A percentile compares a stretch with the other conserved stretches of the same genome.
phyloP scores from a whole-genome alignment of 2,888 invertebrate species.

The Parnassius mnemosyne region DNA sequence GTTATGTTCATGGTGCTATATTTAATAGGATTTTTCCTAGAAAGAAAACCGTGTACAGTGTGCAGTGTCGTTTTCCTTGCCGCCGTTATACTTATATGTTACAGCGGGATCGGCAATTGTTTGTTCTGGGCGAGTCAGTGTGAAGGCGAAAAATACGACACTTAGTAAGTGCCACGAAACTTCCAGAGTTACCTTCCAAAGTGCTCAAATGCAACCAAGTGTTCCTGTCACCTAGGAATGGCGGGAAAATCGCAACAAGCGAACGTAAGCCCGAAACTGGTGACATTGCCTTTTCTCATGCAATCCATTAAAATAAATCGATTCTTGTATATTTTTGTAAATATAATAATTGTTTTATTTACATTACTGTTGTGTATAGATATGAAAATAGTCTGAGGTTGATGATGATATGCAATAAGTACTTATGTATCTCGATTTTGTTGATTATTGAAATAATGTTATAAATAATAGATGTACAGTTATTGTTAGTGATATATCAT shows the following conservation, averaged over 20 bases:
- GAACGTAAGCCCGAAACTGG: conserved; percentile 29
- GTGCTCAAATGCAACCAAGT: conserved; percentile 63
- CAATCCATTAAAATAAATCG: conserved; percentile 24
- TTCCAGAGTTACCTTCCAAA: conserved; percentile 48
- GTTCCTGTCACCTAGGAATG: conserved; percentile 41
- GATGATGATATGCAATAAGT: conserved; percentile 51
- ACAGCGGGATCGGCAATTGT: conserved; percentile 97
- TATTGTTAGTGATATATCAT: conserved; percentile 49
- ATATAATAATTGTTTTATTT: conserved; percentile 50
- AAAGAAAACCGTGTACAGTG: conserved; percentile 97
- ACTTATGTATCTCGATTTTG: conserved; percentile 60
- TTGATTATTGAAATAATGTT: conserved; percentile 51
- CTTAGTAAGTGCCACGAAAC: conserved; percentile 44
- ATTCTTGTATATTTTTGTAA: conserved; percentile 64
- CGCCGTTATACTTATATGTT: conserved; percentile 96
- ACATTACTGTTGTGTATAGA: conserved; percentile 33
- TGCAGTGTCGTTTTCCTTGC: conserved; percentile 97
- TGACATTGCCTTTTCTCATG: conserved; percentile 16
- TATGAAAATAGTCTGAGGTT: conserved; percentile 20
- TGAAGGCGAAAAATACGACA: conserved; percentile 83
- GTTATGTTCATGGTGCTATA: conserved; percentile 99
- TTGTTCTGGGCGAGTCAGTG: conserved; percentile 93
- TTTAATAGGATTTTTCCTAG: conserved; percentile 97
- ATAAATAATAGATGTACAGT: conserved; percentile 61
- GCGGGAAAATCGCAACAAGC: conserved; percentile 36